Evolutionary conservation across 1,140 invertebrate genomes (phyloP), one percentile per base, ranked within the genome.

Genomic region (Diuraphis noxia): DNA sequence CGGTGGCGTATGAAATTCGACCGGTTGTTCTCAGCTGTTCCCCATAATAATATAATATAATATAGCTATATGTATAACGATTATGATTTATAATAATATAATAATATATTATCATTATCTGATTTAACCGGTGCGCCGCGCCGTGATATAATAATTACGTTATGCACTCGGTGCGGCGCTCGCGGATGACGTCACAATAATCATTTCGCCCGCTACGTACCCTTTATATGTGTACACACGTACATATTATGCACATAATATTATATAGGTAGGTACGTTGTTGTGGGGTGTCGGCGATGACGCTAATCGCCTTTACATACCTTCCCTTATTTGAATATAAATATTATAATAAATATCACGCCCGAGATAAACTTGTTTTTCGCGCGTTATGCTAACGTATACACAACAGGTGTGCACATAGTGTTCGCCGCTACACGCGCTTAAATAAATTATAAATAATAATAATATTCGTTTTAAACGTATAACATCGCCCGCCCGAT

Each of bases 81-180:
- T 72, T n/a, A n/a, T 13, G 56, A 72, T 72, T 72, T 72, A 72
- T n/a, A 72, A n/a, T 72, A 72, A n/a, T 72, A 72, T 72, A 34
- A 72, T 72, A 72, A n/a, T n/a, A n/a, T n/a, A n/a, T n/a, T 72
- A n/a, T 72, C 56, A 72, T 72, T 72, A 72, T 72, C 56, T 72
- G 56, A 72, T 72, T n/a, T 72, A 72, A 72, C 56, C 56, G 56
- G 56, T 72, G 30, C 10, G n/a, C 56, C 56, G 30, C 10, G n/a
- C 56, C 56, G 56, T 72, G 56, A 72, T 72, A 72, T 72, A n/a
- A 72, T 72, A 72, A 72, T 72, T 72, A 72, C n/a, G 13, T 72
- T 72, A n/a, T 13, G 34, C 56, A 9, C 8, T 72, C 56, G 13
- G 56, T 72, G 56, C 56, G 5, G 17, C 56, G 56, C 3, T 3